Evolutionary conservation across 2,797 vertebrate genomes (phyloP), one percentile per base, ranked within the genome.

Genomic region (Poecilia velifera): DNA sequence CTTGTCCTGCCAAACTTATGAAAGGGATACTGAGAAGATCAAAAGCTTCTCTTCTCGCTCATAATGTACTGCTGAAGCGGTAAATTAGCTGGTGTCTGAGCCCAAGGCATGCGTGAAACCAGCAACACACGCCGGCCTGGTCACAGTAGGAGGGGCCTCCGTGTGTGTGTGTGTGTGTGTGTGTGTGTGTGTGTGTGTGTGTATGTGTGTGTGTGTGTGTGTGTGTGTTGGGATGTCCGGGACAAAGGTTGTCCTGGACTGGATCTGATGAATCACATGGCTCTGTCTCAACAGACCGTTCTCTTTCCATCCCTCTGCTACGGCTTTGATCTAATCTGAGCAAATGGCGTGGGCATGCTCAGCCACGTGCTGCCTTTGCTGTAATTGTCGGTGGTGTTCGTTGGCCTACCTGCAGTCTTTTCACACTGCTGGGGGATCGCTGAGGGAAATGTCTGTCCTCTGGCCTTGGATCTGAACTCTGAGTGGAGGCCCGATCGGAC

Each of bases 81-180:
- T 92, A 95, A 93, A 95, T 94, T 93, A 95, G 91, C 90, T 89
- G 93, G 90, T 91, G 93, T 89, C 92, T 95, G 93, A 91, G 93
- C 92, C 93, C 93, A 94, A 94, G 95, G 94, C 94, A 95, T 95
- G 94, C 94, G 90, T 94, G 91, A 95, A 95, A 94, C 92, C 89
- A 86, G 88, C 88, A 94, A 93, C 94, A 94, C 94, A 93, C 92
- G 90, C 89, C 88, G 74, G 79, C 83, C 86, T 79, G 91, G 86
- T 90, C 94, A 88, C 93, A 93, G 93, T 92, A 89, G 90, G 93
- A 89, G 88, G 89, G 89, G 85, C 83, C 76, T 88, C 46, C 79
- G 72, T 85, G 84, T 82, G 80, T 86, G 85, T 20, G 31, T 6
- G n/a, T n/a, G 22, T 28, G 55, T 28, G 55, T 68, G 36, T 84